phyloP scores from a whole-genome alignment of 2,113 vertebrate genomes.

The Cyrtonyx montezumae region DNA sequence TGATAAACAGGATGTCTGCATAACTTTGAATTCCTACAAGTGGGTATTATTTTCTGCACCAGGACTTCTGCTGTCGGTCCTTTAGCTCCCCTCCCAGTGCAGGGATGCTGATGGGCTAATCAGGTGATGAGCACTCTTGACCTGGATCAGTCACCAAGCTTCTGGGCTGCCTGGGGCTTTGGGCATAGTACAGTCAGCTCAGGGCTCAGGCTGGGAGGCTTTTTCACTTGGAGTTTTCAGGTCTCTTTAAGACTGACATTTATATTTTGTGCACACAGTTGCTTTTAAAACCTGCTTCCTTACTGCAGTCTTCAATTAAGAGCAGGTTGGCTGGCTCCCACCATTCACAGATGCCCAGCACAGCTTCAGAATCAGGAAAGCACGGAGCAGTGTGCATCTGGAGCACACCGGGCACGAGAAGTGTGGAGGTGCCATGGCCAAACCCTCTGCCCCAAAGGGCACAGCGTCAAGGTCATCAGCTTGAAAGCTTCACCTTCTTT shows the following conservation, averaged over 20 bases:
- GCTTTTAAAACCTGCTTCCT: neutral
- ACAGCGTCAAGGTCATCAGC: neutral
- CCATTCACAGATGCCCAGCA: accelerated
- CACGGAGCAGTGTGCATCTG: accelerated
- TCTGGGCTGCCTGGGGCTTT: neutral
- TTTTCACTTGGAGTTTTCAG: neutral
- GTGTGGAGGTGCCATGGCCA: accelerated
- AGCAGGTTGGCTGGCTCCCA: neutral
- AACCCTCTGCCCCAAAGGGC: accelerated
- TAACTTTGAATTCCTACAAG: neutral
- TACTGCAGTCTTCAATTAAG: neutral
- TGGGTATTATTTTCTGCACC: neutral
- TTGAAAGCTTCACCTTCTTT: neutral
- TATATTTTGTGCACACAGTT: neutral
- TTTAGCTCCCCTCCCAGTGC: neutral
- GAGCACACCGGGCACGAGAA: neutral
- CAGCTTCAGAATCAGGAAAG: neutral
- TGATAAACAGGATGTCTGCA: neutral
- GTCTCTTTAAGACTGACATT: neutral
- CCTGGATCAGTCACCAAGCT: neutral
- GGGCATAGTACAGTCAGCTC: neutral
- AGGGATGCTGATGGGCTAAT: neutral
- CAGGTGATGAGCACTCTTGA: neutral
- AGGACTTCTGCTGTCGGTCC: neutral
- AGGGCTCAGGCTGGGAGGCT: neutral